Evolutionary conservation across 2,113 vertebrate genomes (phyloP).

Genomic region (Felis chaus): DNA sequence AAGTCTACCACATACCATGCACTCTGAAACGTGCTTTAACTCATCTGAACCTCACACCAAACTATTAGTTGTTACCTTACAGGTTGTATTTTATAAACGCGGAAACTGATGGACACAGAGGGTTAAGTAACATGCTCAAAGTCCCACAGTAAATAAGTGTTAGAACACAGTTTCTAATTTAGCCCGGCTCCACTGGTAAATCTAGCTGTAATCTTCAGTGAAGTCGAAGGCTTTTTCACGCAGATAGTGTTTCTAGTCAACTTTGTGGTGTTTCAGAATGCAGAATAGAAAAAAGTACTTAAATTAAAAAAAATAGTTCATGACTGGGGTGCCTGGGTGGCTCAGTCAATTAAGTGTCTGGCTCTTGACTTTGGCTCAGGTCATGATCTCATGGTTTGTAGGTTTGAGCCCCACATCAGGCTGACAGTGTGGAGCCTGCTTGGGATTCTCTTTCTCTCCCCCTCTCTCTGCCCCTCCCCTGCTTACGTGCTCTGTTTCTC

Average conservation of each 20-base stretch:
- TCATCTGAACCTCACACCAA: background rate
- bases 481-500: no score
- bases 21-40: background rate
- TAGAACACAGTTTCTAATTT: background rate
- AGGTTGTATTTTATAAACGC: background rate
- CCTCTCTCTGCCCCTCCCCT: background rate
- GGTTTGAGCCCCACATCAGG: no score
- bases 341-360: no score
- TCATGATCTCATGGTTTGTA: no score
- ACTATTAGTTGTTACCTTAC: background rate
- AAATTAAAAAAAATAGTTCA: constrained; percentile 14
- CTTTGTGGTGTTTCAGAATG: background rate
- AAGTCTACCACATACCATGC: no score
- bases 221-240: background rate
- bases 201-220: background rate
- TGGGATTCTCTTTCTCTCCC: no score
- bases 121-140: background rate
- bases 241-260: background rate
- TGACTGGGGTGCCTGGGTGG: background rate
- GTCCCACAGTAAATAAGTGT: background rate
- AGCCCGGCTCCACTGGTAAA: background rate
- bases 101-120: background rate
- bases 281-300: background rate
- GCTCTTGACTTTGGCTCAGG: no score
- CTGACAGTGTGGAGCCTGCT: no score